Base-by-base conservation (phyloP, 2,797 vertebrate species). In the Pelobates cultripes region DNA sequence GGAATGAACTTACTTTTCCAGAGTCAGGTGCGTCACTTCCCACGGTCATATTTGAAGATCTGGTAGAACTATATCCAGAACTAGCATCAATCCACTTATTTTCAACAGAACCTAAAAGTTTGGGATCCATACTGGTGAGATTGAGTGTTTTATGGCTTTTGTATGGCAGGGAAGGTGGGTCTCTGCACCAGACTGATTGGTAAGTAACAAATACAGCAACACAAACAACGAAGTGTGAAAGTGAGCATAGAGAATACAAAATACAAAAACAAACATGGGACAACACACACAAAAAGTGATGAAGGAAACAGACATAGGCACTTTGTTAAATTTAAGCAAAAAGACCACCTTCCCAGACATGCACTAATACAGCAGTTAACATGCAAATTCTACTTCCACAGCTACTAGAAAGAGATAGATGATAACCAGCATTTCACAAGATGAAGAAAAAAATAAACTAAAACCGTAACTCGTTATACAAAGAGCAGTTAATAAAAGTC, bases 71-170 rank as follows among this genome's bases (percentile, higher is more conserved):
- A 88, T 96, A 93, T 91, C 95, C 89, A 3, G 89, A 94, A 85
- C 92, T 97, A 89, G 94, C 87, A 88, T 89, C 93, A 88, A 91
- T 88, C 89, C 92, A 94, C 85, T 93, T 93, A 87, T 89, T 89
- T 85, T 96, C 96, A 66, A 94, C 84, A 74, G 94, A 90, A 98
- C 97, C 98, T 99, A 97, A 88, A 97, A 97, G 94, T 92, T 94
- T 92, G 88, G 95, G 94, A 97, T 94, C 97, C 96, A 91, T 92
- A 98, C 94, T 96, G 93, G 97, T 99, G 93, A 99, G 95, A 98
- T 98, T 98, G 96, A 99, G 94, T 93, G 95, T 96, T 96, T 97
- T 97, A 96, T 97, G 96, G 93, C 90, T 96, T 96, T 94, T 94
- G 95, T 88, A 96, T 92, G 95, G 96, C 91, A 95, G 95, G 96